Percentiles rank a stretch among this genome's conserved stretches.
Evolutionary conservation across 2,113 vertebrate genomes (phyloP).

Genomic region (Craseonycteris thonglongyai): DNA sequence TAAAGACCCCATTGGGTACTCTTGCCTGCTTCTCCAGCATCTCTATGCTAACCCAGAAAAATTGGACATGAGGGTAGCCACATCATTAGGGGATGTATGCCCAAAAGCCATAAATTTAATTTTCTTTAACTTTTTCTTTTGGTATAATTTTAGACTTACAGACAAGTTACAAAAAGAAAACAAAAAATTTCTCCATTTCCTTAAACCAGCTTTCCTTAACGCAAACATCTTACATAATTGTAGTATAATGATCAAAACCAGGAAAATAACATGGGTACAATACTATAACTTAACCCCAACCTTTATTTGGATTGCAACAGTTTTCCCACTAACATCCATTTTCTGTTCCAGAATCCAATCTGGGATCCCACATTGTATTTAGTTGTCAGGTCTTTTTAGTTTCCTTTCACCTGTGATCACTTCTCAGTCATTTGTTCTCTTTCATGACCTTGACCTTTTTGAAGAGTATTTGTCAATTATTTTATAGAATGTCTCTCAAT

Average conservation of each 20-base stretch:
- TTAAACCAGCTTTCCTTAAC: neutral
- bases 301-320: neutral
- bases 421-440: neutral
- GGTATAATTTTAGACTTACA: conserved; percentile 23
- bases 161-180: conserved; percentile 20
- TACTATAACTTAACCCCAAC: neutral
- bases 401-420: neutral
- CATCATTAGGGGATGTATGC: neutral
- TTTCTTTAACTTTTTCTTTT: neutral
- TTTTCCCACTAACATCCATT: neutral
- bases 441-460: neutral
- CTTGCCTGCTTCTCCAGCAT: neutral
- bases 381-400: neutral
- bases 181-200: neutral
- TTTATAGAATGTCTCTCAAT: neutral
- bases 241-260: neutral
- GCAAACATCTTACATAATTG: neutral
- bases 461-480: neutral
- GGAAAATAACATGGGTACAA: neutral
- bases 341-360: neutral
- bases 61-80: neutral
- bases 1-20: neutral
- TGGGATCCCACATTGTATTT: neutral
- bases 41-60: neutral
- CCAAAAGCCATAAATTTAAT: neutral